Evolutionary conservation across 2,888 invertebrate genomes (phyloP).

Genomic region (Ophion costatus): DNA sequence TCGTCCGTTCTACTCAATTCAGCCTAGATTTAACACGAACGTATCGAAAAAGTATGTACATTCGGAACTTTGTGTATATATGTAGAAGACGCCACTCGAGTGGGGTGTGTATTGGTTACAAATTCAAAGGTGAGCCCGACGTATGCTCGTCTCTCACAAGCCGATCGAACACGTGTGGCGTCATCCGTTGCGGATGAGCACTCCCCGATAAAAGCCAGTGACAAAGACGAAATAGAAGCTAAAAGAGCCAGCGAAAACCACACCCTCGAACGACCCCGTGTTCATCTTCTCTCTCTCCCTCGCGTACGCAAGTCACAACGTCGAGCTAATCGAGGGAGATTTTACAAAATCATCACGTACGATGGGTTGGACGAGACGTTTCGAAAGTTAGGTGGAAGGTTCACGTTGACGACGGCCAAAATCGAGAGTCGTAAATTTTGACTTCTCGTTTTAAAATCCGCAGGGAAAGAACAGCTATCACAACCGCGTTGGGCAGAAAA

Average conservation of each 20-base stretch:
- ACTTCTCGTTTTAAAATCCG: too few relatives aligned
- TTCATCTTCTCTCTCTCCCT: neutral
- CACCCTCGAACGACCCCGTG: neutral
- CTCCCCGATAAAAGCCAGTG: slow-evolving; percentile 55
- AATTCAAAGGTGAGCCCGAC: slow-evolving; percentile 23
- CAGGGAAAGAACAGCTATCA: too few relatives aligned
- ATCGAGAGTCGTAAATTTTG: too few relatives aligned
- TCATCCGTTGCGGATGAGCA: slow-evolving; percentile 56
- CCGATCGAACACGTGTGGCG: slow-evolving; percentile 57
- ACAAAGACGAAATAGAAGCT: slow-evolving; percentile 19
- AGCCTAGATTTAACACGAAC: slow-evolving; percentile 66
- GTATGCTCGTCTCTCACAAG: slow-evolving; percentile 27
- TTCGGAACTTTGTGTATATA: slow-evolving; percentile 28
- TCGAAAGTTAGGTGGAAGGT: too few relatives aligned
- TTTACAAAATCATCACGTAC: neutral
- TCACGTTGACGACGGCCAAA: too few relatives aligned
- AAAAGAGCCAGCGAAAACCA: neutral
- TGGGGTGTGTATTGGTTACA: slow-evolving; percentile 30
- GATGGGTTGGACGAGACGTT: too few relatives aligned
- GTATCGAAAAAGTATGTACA: slow-evolving; percentile 53
- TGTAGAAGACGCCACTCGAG: slow-evolving; percentile 24
- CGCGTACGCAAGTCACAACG: neutral
- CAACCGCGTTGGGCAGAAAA: too few relatives aligned
- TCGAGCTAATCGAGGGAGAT: neutral
- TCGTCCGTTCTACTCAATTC: slow-evolving; percentile 52